A percentile compares a stretch with the other conserved stretches of the same genome.
phyloP scores from a whole-genome alignment of 2,888 invertebrate genomes.

The Adineta ricciae region DNA sequence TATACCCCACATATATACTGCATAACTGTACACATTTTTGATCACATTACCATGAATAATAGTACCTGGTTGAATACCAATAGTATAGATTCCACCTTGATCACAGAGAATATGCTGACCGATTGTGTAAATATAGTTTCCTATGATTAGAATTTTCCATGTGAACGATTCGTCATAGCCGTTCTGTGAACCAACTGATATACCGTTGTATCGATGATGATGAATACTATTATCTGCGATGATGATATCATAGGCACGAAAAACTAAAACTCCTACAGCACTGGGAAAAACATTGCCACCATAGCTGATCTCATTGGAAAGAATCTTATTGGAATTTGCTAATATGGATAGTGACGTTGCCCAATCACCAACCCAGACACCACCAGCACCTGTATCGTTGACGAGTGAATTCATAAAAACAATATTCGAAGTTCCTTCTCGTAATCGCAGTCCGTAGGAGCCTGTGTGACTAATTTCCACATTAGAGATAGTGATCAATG shows the following conservation, averaged over 20 bases:
- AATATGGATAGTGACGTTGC: not conserved
- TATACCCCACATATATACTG: not conserved
- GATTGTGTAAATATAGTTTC: not conserved
- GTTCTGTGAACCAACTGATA: not conserved
- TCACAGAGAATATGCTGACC: not conserved
- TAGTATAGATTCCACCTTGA: not conserved
- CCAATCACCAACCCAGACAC: not conserved
- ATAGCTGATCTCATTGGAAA: not conserved
- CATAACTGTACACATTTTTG: not conserved
- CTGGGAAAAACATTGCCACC: not conserved
- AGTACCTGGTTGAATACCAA: not conserved
- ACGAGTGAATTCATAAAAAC: not conserved
- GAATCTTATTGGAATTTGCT: not conserved
- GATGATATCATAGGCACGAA: not conserved
- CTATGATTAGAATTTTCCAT: not conserved
- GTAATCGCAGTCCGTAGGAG: not conserved
- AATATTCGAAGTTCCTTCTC: not conserved
- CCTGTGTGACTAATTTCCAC: not conserved
- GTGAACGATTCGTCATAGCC: not conserved
- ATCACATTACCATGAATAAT: not conserved
- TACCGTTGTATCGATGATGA: not conserved
- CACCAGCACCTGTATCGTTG: not conserved
- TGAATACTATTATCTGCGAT: not conserved
- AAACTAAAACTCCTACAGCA: not conserved
- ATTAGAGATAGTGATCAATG: not conserved